Evolutionary conservation across 2,888 invertebrate genomes (phyloP).

Genomic region (Odontocolon sp.): DNA sequence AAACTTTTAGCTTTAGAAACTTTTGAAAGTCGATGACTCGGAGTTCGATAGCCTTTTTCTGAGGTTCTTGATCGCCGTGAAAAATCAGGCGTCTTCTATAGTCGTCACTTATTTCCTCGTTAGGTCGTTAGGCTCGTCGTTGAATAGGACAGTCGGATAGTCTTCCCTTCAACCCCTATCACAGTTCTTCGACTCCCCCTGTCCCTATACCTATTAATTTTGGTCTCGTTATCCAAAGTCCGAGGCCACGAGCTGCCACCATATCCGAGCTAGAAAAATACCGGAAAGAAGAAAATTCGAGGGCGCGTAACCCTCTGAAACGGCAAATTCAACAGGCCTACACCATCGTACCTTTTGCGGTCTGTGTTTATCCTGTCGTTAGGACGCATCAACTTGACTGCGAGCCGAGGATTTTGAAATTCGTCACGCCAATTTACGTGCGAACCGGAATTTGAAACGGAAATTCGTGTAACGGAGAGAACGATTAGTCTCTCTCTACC

Average conservation of each 20-base stretch:
- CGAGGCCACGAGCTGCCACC: background rate
- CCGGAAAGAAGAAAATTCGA: conserved; percentile 41
- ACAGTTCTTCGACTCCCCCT: background rate
- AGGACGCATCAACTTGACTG: conserved; percentile 34
- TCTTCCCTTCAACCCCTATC: conserved; percentile 40
- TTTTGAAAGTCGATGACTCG: background rate
- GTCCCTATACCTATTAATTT: conserved; percentile 57
- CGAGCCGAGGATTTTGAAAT: conserved; percentile 8
- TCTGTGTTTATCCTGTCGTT: conserved; percentile 53
- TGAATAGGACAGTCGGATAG: background rate
- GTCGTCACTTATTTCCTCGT: conserved; percentile 57
- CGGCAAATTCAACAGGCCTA: background rate
- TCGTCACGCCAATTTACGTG: conserved; percentile 52
- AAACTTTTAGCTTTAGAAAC: background rate
- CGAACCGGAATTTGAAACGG: conserved; percentile 27
- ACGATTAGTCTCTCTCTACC: background rate
- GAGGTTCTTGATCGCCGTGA: background rate
- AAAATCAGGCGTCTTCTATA: conserved; percentile 32
- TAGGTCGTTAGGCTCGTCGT: conserved; percentile 12
- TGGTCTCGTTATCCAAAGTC: conserved; percentile 45
- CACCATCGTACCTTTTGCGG: conserved; percentile 24
- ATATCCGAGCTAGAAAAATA: conserved; percentile 24
- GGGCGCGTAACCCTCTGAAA: background rate
- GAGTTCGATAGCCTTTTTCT: too few relatives aligned
- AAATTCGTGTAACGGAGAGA: conserved; percentile 36